Evolutionary conservation across 2,113 vertebrate genomes (phyloP).

Genomic region (Mormoops blainvillei): DNA sequence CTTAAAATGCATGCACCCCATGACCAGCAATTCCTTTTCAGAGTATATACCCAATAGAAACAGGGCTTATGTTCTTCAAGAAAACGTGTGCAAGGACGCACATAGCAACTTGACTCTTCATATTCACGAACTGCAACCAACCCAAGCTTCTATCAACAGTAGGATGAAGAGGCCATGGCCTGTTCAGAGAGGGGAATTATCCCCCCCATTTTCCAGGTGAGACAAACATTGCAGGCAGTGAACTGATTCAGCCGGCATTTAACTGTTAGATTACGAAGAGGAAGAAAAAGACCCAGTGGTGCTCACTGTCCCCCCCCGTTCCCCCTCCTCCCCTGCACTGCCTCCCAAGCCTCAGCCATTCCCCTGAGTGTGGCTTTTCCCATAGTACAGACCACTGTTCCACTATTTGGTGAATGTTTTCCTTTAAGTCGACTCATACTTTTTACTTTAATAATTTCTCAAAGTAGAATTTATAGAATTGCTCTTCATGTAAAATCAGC

Average conservation of each 20-base stretch:
- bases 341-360: background rate
- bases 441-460: background rate
- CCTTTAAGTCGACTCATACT: background rate
- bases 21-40: background rate
- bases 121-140: accelerated
- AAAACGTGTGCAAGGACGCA: background rate
- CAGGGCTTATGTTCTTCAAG: accelerated
- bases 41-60: accelerated
- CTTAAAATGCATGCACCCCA: accelerated
- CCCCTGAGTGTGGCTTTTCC: accelerated
- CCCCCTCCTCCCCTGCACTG: background rate
- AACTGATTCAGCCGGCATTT: background rate
- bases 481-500: background rate
- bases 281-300: background rate
- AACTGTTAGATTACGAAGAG: background rate
- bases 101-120: accelerated
- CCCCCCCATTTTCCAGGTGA: background rate
- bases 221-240: background rate
- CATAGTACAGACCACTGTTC: accelerated
- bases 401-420: too few relatives aligned
- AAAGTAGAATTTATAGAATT: background rate
- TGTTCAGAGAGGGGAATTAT: accelerated
- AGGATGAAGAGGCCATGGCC: background rate
- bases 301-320: background rate
- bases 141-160: too few relatives aligned